phyloP scores from a whole-genome alignment of 2,888 invertebrate species.

The Sinodicranocentrus sp. region DNA sequence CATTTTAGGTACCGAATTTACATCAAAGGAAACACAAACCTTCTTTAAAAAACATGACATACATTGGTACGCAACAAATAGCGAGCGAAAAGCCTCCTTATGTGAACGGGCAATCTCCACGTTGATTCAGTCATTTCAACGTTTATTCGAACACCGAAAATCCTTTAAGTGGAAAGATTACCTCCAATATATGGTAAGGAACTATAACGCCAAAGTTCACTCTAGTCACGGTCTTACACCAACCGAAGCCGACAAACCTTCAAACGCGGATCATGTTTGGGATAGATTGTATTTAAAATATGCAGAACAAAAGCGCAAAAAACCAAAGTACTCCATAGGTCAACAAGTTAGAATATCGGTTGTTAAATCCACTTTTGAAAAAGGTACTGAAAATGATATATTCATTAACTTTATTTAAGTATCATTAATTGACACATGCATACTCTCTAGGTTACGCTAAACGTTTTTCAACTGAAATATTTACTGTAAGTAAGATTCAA shows the following conservation, averaged over 20 bases:
- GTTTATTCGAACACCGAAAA: neutral
- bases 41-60: constrained; percentile 27
- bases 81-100: neutral
- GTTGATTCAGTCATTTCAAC: neutral
- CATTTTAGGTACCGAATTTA: constrained; percentile 25
- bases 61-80: neutral
- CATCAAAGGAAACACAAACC: neutral
- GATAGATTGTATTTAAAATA: neutral
- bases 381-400: neutral
- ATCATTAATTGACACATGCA: neutral
- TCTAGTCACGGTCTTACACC: neutral
- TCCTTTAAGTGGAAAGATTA: constrained; percentile 15
- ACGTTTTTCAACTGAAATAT: neutral
- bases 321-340: neutral
- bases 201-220: constrained; percentile 10
- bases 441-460: neutral
- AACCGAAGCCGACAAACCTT: constrained; percentile 4
- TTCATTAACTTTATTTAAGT: neutral
- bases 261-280: constrained; percentile 16
- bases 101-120: neutral
- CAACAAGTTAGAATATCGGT: neutral
- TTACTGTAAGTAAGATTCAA: neutral
- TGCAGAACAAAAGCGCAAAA: neutral
- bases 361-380: neutral
- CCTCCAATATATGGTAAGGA: neutral